phyloP scores from a whole-genome alignment of 2,888 invertebrate genomes.

The Dolichopus griseipennis region DNA sequence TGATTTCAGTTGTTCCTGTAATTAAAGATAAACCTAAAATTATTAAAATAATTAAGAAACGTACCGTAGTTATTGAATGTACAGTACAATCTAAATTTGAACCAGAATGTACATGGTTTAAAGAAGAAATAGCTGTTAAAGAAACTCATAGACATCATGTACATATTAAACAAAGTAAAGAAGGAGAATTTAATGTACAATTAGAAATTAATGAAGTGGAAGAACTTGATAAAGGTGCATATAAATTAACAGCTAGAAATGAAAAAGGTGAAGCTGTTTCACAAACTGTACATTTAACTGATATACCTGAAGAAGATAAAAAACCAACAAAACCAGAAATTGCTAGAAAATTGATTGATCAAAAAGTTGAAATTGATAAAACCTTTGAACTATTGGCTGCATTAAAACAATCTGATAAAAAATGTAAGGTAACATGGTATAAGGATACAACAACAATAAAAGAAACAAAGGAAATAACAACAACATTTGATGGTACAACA shows the following conservation, averaged over 20 bases:
- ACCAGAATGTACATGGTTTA: conserved; percentile 90
- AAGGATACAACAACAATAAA: conserved; percentile 69
- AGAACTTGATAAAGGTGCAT: conserved; percentile 74
- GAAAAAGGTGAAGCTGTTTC: conserved; percentile 89
- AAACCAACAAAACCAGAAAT: conserved; percentile 75
- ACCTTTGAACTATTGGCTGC: conserved; percentile 69
- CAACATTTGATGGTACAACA: conserved; percentile 74
- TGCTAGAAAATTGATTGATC: conserved; percentile 62
- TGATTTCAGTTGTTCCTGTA: conserved; percentile 72
- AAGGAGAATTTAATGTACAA: conserved; percentile 85
- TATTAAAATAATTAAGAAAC: conserved; percentile 84
- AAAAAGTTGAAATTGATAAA: conserved; percentile 63
- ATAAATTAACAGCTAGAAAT: conserved; percentile 84
- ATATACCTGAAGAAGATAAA: conserved; percentile 67
- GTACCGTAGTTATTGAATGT: conserved; percentile 87
- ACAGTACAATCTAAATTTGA: conserved; percentile 87
- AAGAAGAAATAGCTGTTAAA: conserved; percentile 68
- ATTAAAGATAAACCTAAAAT: conserved; percentile 88
- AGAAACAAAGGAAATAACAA: conserved; percentile 66
- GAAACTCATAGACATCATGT: conserved; percentile 48
- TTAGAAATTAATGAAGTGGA: conserved; percentile 80
- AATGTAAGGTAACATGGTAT: conserved; percentile 76
- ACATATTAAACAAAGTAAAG: conserved; percentile 37
- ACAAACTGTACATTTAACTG: conserved; percentile 76
- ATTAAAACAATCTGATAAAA: conserved; percentile 66